phyloP scores from a whole-genome alignment of 92 coral and sea anemone species.

The Micromussa lordhowensis region DNA sequence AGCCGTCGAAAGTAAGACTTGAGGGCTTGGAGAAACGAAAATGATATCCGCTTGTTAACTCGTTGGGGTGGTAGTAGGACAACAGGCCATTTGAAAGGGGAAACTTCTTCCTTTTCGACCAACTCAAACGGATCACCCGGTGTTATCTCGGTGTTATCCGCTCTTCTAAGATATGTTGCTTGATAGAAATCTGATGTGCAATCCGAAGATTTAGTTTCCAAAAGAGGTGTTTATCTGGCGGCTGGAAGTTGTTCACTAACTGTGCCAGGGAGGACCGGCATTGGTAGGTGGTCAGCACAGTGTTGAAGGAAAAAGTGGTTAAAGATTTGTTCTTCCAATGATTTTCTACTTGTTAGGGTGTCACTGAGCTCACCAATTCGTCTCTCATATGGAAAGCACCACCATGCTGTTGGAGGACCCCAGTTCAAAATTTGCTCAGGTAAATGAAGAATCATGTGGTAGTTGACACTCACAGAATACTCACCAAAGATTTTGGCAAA shows the following conservation, averaged over 20 bases:
- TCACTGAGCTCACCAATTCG: slow-evolving; percentile 42
- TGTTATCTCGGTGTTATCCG: not conserved
- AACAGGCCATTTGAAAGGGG: slow-evolving; percentile 4
- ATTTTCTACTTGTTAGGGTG: slow-evolving; percentile 45
- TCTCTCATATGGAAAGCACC: slow-evolving; percentile 66
- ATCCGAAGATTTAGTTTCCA: not conserved
- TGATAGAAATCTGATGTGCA: not conserved
- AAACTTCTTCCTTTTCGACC: slow-evolving; percentile 10
- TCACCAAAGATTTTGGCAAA: slow-evolving; percentile 32
- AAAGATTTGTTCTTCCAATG: slow-evolving; percentile 45
- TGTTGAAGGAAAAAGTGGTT: slow-evolving; percentile 19
- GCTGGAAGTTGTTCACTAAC: not conserved
- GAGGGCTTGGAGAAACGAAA: slow-evolving; percentile 7
- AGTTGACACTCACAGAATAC: slow-evolving; percentile 52
- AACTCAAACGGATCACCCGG: slow-evolving; percentile 6
- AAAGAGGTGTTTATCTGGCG: not conserved
- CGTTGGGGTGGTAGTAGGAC: slow-evolving; percentile 8
- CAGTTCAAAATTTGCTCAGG: slow-evolving; percentile 38
- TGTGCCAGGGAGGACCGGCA: slow-evolving; percentile 7
- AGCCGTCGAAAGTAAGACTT: slow-evolving; percentile 17
- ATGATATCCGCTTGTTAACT: not conserved
- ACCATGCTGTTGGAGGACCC: slow-evolving; percentile 53
- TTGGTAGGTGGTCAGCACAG: slow-evolving; percentile 12
- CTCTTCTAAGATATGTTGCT: not conserved
- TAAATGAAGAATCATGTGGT: slow-evolving; percentile 57